These are phyloP conservation scores for Columba janthina DNA, from an alignment of 2,113 vertebrate species.

Conservation along the genomic window DNA sequence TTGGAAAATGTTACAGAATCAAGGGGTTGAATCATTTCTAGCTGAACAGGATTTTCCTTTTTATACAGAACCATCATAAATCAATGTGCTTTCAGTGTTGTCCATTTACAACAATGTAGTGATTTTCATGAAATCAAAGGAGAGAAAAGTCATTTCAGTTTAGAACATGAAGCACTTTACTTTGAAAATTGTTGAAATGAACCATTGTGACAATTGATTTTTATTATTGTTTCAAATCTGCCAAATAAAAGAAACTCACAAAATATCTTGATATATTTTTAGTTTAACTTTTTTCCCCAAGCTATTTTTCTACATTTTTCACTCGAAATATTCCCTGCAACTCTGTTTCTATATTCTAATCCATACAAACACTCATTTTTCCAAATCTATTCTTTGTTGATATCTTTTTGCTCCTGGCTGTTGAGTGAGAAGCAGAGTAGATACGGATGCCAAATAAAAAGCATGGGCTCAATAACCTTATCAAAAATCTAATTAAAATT, in stretches of 20 bases:
- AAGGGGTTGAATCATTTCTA: not conserved
- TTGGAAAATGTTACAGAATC: not conserved
- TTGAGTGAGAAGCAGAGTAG: not conserved
- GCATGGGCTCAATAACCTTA: not conserved
- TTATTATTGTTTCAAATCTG: not conserved
- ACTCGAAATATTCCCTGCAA: not conserved
- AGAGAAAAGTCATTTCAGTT: not conserved
- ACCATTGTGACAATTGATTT: not conserved
- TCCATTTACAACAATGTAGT: not conserved
- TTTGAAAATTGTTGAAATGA: not conserved
- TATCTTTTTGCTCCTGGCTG: not conserved
- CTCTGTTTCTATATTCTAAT: not conserved
- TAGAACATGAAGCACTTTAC: not conserved
- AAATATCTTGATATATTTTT: not conserved
- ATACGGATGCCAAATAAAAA: not conserved
- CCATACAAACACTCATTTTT: not conserved
- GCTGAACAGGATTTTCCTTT: not conserved
- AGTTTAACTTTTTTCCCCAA: not conserved
- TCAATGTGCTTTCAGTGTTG: not conserved
- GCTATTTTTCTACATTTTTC: not conserved
- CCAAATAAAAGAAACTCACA: not conserved
- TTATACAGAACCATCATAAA: not conserved
- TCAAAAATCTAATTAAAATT: not conserved
- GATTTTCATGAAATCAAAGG: not conserved
- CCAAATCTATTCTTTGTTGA: not conserved